phyloP scores from a whole-genome alignment of 2,113 vertebrate genomes.

The Ondatra zibethicus region DNA sequence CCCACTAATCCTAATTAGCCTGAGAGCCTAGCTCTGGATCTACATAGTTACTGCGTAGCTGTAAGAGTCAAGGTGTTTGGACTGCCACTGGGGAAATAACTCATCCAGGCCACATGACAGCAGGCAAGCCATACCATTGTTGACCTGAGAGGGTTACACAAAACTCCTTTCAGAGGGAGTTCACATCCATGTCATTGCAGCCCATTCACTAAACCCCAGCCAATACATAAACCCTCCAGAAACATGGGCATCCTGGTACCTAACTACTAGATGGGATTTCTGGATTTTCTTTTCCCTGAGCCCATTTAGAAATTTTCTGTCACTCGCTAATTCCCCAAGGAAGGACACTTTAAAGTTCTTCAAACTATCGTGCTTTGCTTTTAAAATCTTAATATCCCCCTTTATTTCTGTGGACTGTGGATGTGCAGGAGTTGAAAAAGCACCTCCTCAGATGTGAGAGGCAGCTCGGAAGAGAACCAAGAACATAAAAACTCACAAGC shows the following conservation, averaged over 20 bases:
- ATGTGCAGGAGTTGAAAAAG: not conserved
- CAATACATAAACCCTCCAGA: slow-evolving; percentile 36
- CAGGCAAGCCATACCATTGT: slow-evolving; percentile 31
- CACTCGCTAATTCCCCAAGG: slow-evolving; percentile 3
- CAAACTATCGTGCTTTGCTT: slow-evolving; percentile 4
- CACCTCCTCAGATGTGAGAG: not conserved
- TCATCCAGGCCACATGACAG: slow-evolving; percentile 7
- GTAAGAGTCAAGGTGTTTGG: not conserved
- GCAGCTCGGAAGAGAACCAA: not conserved
- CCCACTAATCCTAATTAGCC: not conserved
- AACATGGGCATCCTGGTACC: not conserved
- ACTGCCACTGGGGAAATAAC: not conserved
- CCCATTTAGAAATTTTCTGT: slow-evolving; percentile 26
- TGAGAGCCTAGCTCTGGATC: not conserved
- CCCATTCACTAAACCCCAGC: slow-evolving; percentile 26
- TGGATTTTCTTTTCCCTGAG: slow-evolving; percentile 19
- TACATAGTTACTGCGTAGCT: no score
- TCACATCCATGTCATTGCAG: not conserved
- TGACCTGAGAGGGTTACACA: not conserved
- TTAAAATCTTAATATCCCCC: not conserved
- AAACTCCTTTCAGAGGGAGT: slow-evolving; percentile 56
- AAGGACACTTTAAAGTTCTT: not conserved
- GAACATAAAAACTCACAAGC: not conserved
- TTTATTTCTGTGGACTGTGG: not conserved
- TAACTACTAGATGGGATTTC: not conserved